phyloP scores from a whole-genome alignment of 1,140 invertebrate species.

The Trigoniulus corallinus region DNA sequence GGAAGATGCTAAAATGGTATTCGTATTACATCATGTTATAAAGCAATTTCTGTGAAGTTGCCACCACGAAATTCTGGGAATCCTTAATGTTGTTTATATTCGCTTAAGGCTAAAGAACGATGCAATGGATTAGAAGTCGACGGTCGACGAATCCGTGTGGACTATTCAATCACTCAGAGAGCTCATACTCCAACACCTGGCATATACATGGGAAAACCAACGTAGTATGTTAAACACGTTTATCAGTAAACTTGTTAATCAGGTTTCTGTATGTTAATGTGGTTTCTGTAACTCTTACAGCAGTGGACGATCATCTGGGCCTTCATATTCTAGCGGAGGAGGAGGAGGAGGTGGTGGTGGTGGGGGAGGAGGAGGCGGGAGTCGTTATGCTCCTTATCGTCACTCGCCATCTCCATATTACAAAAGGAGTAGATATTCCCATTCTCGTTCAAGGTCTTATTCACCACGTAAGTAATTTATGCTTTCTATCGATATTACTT shows the following conservation, averaged over 20 bases:
- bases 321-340: constrained; percentile 7
- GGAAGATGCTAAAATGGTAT: constrained; percentile 67
- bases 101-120: constrained; percentile 62
- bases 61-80: no score
- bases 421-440: constrained; percentile 39
- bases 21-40: background rate
- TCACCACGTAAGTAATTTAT: constrained; percentile 54
- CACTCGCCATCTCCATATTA: constrained; percentile 46
- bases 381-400: constrained; percentile 19
- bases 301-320: constrained; percentile 3
- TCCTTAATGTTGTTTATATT: constrained; percentile 4
- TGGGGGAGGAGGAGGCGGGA: constrained; percentile 15
- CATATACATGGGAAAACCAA: constrained; percentile 92
- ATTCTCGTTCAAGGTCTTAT: constrained; percentile 63
- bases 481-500: background rate
- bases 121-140: constrained; percentile 89
- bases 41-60: background rate
- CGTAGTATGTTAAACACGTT: constrained; percentile 34
- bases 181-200: constrained; percentile 95
- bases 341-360: constrained; percentile 13
- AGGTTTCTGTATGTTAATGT: background rate
- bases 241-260: background rate
- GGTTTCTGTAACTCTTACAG: background rate
- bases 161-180: constrained; percentile 92
- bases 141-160: constrained; percentile 79